Conservation (phyloP, 2,888 invertebrate genomes). For the Gibbula magus region DNA sequence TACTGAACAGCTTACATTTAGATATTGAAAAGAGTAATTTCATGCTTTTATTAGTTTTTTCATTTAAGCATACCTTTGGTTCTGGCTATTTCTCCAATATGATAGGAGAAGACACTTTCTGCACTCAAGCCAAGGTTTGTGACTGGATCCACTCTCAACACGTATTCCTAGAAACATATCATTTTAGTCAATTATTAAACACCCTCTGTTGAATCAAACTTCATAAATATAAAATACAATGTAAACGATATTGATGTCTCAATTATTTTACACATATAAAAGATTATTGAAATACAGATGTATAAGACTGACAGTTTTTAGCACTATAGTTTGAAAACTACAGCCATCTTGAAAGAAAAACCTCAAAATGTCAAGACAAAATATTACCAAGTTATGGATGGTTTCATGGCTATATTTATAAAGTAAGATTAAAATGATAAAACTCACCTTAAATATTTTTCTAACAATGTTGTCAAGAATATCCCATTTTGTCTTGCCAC, state of each 20-base stretch:
- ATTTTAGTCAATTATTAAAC: not conserved
- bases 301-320: no score
- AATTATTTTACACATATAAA: no score
- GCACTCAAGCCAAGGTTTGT: conserved; percentile 88
- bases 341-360: no score
- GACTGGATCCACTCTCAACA: conserved; percentile 92
- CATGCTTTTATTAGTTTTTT: not conserved
- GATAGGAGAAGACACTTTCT: conserved; percentile 94
- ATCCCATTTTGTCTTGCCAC: conserved; percentile 96
- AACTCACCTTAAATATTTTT: conserved; percentile 86
- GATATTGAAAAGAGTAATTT: not conserved
- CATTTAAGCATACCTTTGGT: conserved; percentile 57
- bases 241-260: no score
- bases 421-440: not conserved
- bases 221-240: no score
- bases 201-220: no score
- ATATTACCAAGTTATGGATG: no score
- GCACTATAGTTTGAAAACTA: no score
- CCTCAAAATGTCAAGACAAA: no score
- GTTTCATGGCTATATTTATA: not conserved
- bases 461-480: conserved; percentile 92
- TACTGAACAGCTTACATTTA: no score
- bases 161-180: conserved; percentile 82
- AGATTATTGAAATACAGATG: no score
- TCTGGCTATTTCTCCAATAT: conserved; percentile 85